phyloP scores from a whole-genome alignment of 1,140 invertebrate species.

The Papilio machaon region DNA sequence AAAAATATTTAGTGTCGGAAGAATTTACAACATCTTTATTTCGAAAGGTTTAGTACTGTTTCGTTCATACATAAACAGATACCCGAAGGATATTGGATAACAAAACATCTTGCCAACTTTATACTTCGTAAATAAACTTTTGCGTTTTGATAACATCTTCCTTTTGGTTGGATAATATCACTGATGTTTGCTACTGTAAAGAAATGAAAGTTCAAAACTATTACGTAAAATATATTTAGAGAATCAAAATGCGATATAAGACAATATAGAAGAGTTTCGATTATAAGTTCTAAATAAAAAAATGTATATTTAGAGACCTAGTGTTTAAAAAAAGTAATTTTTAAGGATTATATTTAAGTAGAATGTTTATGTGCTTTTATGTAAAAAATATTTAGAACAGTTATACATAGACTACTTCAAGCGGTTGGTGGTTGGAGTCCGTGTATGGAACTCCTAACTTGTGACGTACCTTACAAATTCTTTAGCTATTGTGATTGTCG shows the following conservation, averaged over 20 bases:
- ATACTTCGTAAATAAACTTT: not conserved
- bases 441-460: not conserved
- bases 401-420: no score
- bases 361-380: no score
- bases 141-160: constrained; percentile 6
- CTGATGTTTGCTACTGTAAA: not conserved
- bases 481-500: not conserved
- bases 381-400: no score
- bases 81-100: constrained; percentile 4
- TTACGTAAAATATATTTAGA: no score
- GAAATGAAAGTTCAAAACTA: no score
- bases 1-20: constrained; percentile 25
- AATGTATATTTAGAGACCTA: no score
- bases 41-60: constrained; percentile 2
- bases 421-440: not conserved
- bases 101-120: constrained; percentile 5
- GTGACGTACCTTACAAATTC: not conserved
- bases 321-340: no score
- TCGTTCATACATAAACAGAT: constrained; percentile 9
- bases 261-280: no score
- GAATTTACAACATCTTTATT: constrained; percentile 23
- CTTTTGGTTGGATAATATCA: not conserved
- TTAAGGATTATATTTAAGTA: no score
- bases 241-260: no score
- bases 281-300: no score